A percentile compares a stretch with the other conserved stretches of the same genome.
Evolutionary conservation across 2,113 vertebrate genomes (phyloP).

Genomic region (Noturus placidus): DNA sequence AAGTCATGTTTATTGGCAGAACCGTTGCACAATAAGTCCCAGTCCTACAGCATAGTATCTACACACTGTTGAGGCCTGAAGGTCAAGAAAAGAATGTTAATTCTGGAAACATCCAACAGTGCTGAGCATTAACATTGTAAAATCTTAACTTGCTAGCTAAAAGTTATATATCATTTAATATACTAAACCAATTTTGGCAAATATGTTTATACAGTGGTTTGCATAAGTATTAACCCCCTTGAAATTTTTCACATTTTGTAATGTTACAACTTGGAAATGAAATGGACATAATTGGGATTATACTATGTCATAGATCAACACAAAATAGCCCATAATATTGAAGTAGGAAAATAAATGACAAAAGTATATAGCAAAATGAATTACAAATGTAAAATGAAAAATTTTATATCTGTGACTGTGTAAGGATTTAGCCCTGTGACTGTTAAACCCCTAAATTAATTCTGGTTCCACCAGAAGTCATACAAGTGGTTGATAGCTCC

Average conservation of each 20-base stretch:
- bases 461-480: neutral
- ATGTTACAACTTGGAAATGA: neutral
- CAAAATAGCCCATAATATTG: neutral
- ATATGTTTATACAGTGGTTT: neutral
- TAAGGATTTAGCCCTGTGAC: neutral
- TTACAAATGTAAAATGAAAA: neutral
- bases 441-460: neutral
- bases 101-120: neutral
- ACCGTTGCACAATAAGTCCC: slow-evolving; percentile 23
- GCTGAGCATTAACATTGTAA: neutral
- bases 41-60: slow-evolving; percentile 17
- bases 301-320: neutral
- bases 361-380: neutral
- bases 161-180: neutral
- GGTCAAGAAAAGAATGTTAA: neutral
- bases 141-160: neutral
- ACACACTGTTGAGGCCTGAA: slow-evolving; percentile 11
- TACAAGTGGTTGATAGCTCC: neutral
- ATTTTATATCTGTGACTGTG: neutral
- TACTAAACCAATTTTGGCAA: neutral
- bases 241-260: neutral
- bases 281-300: too few species aligned
- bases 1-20: slow-evolving; percentile 37
- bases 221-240: neutral
- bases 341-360: neutral